Base-by-base conservation (phyloP, 1,140 invertebrate genomes). In the Dendroctonus ponderosae region DNA sequence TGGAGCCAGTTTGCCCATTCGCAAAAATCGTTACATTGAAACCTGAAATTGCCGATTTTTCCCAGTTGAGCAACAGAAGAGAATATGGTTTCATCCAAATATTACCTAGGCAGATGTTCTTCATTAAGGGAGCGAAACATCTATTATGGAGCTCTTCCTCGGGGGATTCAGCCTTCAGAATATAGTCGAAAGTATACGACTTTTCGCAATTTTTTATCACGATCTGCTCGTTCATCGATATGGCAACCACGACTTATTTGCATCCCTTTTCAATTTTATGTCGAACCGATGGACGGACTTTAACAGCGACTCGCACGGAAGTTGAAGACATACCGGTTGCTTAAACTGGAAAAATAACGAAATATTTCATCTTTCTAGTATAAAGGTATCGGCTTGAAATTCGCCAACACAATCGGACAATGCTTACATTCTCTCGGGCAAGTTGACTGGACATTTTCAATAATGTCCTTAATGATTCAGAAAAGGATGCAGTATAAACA, bases 1-100 rank as follows among this genome's bases (percentile, higher is more conserved):
- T 6, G 93, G 92, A 94, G 7, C 94, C 94, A 4, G 94, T 97
- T 79, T 97, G 94, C 0, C 95, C 94, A 81, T 97, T 97, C 0
- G 95, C 94, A 44, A 94, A 74, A 68, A 96, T 91, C 11, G 95
- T 97, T 0, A 94, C 89, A 84, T 97, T 97, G 74, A 93, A 95
- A 91, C 89, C 67, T 66, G 61, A 59, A 66, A 51, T 51, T 4
- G 6, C 11, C 2, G 26, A 51, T 15, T 52, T 11, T 52, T 12
- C 37, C 9, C 9, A 12, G 38, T 52, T 26, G 4, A 38, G 8
- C 54, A 48, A 26, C 1, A 26, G 26, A 26, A 26, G 26, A 26
- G 26, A 26, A 26, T n/a, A 3, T 26, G 26, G 1, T 26, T 26
- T 26, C 26, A 6, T 38, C 38, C 37, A 52, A 8, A n/a, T 26